Evolutionary conservation across 2,797 vertebrate genomes (phyloP).

Genomic region (Otolemur crassicaudatus): DNA sequence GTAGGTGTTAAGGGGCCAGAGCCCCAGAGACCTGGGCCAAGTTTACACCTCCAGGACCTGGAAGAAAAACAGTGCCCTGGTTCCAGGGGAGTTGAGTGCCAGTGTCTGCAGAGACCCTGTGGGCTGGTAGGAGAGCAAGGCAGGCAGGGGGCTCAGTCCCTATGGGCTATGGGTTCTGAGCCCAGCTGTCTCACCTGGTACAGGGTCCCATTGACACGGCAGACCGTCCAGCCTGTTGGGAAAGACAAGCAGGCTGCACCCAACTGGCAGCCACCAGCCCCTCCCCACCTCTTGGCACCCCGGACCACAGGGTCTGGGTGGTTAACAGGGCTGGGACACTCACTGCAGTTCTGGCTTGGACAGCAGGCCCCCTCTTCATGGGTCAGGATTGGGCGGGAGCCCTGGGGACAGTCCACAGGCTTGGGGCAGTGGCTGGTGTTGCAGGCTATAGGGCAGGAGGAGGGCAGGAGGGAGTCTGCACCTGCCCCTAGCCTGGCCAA

Average conservation of each 20-base stretch:
- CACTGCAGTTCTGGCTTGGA: constrained; percentile 90
- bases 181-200: constrained; percentile 49
- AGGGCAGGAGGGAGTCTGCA: neutral
- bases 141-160: neutral
- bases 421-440: constrained; percentile 88
- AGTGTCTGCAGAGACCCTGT: neutral
- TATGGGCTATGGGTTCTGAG: accelerated
- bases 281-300: accelerated
- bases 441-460: constrained; percentile 84
- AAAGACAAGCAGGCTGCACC: neutral
- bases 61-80: neutral
- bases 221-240: neutral
- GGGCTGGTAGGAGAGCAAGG: neutral
- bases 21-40: neutral
- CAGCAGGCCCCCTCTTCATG: constrained; percentile 92
- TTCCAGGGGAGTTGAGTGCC: neutral
- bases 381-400: constrained; percentile 81
- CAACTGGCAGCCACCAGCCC: neutral
- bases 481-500: neutral
- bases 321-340: constrained; percentile 60
- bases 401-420: constrained; percentile 85
- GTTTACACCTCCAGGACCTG: neutral
- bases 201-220: constrained; percentile 60
- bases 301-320: too few species aligned
- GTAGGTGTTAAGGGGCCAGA: neutral